Evolutionary conservation across 2,113 vertebrate genomes (phyloP).

Genomic region (Epinephelus moara): DNA sequence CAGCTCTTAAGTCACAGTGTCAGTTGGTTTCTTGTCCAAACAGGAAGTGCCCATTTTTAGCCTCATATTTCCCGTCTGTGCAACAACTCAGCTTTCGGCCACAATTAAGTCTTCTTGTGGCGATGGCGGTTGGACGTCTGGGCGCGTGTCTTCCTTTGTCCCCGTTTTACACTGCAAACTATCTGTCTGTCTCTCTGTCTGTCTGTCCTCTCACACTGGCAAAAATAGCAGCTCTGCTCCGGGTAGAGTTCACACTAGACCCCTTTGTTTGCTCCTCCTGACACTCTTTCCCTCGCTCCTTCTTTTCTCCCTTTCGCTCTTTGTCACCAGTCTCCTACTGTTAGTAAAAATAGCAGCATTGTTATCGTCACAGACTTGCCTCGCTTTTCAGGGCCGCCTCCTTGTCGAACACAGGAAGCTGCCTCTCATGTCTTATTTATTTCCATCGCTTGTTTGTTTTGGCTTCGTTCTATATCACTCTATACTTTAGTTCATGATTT

Average conservation of each 20-base stretch:
- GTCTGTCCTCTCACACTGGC: conserved; percentile 39
- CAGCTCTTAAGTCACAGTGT: conserved; percentile 50
- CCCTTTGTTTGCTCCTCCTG: conserved; percentile 75
- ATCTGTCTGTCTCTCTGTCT: conserved; percentile 27
- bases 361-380: conserved; percentile 66
- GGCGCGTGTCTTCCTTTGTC: conserved; percentile 41
- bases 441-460: conserved; percentile 55
- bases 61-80: conserved; percentile 54
- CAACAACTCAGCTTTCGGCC: conserved; percentile 43
- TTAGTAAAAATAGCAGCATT: conserved; percentile 83
- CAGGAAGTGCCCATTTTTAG: conserved; percentile 76
- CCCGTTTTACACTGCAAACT: conserved; percentile 23
- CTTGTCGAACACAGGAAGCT: conserved; percentile 66
- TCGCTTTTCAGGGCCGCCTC: conserved; percentile 50
- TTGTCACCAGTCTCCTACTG: conserved; percentile 70
- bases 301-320: conserved; percentile 61
- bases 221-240: conserved; percentile 57
- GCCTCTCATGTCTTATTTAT: conserved; percentile 68
- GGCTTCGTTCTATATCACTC: conserved; percentile 2
- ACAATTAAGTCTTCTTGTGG: conserved; percentile 47
- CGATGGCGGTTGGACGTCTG: conserved; percentile 39
- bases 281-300: conserved; percentile 56
- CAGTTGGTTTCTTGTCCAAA: conserved; percentile 54
- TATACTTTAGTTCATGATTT: conserved; percentile 12
- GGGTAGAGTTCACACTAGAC: conserved; percentile 73